Base-by-base conservation (phyloP, 1,140 invertebrate species). In the Cylas formicarius region DNA sequence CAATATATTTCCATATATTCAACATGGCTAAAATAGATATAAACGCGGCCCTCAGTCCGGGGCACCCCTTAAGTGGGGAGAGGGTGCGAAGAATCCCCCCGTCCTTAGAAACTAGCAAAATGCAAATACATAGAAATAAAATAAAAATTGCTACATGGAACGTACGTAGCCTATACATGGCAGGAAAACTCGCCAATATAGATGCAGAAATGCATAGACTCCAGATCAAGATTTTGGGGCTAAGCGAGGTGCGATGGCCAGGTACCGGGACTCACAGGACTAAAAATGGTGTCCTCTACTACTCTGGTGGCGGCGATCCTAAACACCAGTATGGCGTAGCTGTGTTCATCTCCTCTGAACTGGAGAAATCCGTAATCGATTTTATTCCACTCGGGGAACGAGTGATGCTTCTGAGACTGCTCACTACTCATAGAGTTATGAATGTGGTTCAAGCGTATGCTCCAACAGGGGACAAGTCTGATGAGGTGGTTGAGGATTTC, bases 401-500 rank as follows among this genome's bases (percentile, higher is more conserved):
- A 1, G 38, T 54, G 1, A 55, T 57, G 43, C 1, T 60, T 11
- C 13, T 58, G 13, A 36, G 48, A 44, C 3, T 57, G n/a, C n/a
- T 47, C 1, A 44, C 54, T 9, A 39, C 48, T 14, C 53, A 36
- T 20, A 34, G 32, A 7, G 50, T 41, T 5, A 45, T 63, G 1
- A 60, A 57, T n/a, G 43, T 63, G 6, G 53, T 62, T 11, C 56
- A 63, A 46, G n/a, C 55, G 16, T 63, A 60, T 44, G 58, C 57
- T 6, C 57, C 56, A 13, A 62, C 55, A 4, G 24, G 26, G 3
- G 47, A 58, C n/a, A 48, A 42, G 10, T 4, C 16, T 4, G 48
- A 57, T 16, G 22, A 37, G 8, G 37, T 38, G 19, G 36, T 57
- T 21, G 55, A 60, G 35, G 21, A 40, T 17, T 56, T 59, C 22